Percentiles rank a stretch among this genome's conserved stretches.
phyloP scores from a whole-genome alignment of 1,140 invertebrate genomes.

The Myzus persicae region DNA sequence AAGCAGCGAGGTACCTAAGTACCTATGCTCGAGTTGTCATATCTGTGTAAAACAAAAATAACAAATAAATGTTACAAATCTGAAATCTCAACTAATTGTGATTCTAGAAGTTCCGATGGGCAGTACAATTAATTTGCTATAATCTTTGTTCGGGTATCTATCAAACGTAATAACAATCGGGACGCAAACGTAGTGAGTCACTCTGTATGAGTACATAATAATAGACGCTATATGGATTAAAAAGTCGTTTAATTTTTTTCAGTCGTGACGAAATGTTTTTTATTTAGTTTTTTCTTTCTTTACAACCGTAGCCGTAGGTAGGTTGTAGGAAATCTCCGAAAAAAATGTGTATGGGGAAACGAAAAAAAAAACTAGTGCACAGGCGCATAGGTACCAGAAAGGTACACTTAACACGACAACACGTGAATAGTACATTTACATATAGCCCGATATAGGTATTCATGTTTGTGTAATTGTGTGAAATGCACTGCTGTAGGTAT shows the following conservation, averaged over 20 bases:
- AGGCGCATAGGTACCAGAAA: neutral
- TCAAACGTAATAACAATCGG: neutral
- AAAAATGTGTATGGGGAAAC: neutral
- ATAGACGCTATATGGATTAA: neutral
- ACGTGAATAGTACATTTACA: neutral
- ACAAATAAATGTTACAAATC: too few relatives aligned
- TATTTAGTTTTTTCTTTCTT: slow-evolving; percentile 1
- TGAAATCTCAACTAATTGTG: neutral
- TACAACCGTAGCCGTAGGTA: neutral
- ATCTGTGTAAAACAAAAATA: too few relatives aligned
- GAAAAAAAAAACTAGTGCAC: neutral
- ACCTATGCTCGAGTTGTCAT: too few relatives aligned
- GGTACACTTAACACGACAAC: neutral
- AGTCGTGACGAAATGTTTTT: neutral
- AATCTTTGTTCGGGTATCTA: too few relatives aligned
- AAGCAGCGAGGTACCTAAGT: too few relatives aligned
- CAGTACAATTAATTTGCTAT: neutral
- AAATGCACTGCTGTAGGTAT: neutral
- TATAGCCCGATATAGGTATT: too few relatives aligned
- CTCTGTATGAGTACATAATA: neutral
- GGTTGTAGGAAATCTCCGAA: neutral
- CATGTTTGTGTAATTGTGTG: neutral
- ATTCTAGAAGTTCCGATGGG: neutral
- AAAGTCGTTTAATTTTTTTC: neutral
- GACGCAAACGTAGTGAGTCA: neutral